phyloP scores from a whole-genome alignment of 2,113 vertebrate genomes.

The Oncorhynchus gorbuscha region DNA sequence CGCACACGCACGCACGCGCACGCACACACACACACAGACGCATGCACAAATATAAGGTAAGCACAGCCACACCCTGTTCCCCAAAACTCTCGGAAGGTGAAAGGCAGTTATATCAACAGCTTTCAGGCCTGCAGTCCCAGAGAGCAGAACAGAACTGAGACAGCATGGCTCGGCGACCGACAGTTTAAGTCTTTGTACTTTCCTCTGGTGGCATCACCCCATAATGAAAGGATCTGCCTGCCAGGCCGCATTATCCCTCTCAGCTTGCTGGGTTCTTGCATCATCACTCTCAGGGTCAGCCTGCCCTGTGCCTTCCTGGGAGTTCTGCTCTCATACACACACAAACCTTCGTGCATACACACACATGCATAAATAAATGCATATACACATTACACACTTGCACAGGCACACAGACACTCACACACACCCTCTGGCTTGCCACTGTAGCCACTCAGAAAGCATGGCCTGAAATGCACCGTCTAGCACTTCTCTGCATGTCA shows the following conservation, averaged over 20 bases:
- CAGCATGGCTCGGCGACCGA: neutral
- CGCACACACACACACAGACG: too few relatives aligned
- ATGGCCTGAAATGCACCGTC: neutral
- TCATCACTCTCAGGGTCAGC: conserved; percentile 1
- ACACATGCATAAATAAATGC: neutral
- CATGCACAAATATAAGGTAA: neutral
- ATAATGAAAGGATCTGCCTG: neutral
- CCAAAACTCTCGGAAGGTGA: neutral
- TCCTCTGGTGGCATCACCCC: neutral
- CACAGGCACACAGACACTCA: neutral
- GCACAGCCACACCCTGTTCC: neutral
- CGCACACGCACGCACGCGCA: neutral
- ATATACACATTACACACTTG: neutral
- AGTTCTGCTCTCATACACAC: neutral
- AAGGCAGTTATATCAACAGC: neutral
- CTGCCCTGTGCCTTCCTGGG: neutral
- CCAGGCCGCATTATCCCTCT: neutral
- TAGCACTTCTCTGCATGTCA: neutral
- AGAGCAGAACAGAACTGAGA: neutral
- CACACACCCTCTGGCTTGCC: neutral
- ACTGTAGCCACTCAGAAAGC: neutral
- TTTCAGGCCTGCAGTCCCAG: neutral
- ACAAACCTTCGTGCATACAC: neutral
- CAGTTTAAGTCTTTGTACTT: too few relatives aligned
- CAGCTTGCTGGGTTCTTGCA: neutral